Percentiles rank a stretch among this genome's conserved stretches.
These are phyloP conservation scores for Buceros bicornis DNA, from an alignment of 2,797 vertebrate species.

Conservation along the genomic window DNA sequence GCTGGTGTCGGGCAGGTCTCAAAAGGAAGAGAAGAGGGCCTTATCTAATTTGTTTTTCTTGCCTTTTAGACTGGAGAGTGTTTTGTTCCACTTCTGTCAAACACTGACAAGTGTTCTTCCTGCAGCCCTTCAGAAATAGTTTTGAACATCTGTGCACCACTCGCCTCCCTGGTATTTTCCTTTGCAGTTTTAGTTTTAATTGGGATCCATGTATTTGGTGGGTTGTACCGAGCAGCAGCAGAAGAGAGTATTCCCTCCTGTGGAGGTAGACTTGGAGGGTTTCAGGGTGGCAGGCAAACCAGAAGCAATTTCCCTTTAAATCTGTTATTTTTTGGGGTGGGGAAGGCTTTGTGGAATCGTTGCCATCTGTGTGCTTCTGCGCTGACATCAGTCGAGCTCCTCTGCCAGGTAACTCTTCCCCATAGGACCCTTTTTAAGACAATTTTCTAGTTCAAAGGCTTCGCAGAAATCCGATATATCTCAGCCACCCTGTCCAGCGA, in stretches of 20 bases:
- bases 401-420: neutral
- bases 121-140: neutral
- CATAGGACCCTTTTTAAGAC: neutral
- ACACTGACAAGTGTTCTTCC: neutral
- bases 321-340: fast-evolving
- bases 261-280: fast-evolving
- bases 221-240: neutral
- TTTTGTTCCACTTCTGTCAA: neutral
- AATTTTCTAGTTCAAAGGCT: neutral
- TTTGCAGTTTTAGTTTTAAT: neutral
- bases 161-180: neutral
- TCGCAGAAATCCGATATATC: neutral
- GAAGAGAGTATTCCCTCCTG: neutral
- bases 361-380: neutral
- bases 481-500: neutral
- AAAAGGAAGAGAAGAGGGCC: neutral
- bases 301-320: neutral
- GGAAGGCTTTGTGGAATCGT: fast-evolving
- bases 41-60: neutral
- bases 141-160: neutral
- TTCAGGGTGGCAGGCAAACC: neutral
- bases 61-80: neutral
- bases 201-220: neutral
- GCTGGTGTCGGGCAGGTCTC: neutral
- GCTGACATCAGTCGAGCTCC: neutral